These are phyloP conservation scores for Parapsyche elsis DNA, from an alignment of 1,140 invertebrate species.

Conservation along the genomic window DNA sequence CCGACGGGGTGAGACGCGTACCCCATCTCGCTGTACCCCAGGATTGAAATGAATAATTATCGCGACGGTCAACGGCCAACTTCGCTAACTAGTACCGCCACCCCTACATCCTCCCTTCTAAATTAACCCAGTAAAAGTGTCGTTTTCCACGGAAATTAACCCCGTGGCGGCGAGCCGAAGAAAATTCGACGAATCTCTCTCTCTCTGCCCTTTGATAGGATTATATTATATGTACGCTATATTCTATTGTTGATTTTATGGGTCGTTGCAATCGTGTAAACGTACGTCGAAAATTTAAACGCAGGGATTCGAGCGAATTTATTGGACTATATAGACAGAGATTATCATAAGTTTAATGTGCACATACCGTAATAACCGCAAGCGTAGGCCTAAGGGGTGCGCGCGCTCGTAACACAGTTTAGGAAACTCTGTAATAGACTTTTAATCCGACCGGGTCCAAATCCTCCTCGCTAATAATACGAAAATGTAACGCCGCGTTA, in stretches of 20 bases:
- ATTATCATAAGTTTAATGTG: constrained; percentile 9
- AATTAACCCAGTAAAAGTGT: constrained; percentile 1
- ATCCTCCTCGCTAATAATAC: not conserved
- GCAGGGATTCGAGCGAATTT: not conserved
- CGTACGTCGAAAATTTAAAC: not conserved
- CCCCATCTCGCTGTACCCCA: not conserved
- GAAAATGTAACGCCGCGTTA: not conserved
- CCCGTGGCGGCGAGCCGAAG: not conserved
- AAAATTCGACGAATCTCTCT: not conserved
- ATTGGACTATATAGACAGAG: not conserved
- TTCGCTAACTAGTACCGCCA: not conserved
- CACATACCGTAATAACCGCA: constrained; percentile 4
- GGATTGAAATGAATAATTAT: constrained; percentile 27
- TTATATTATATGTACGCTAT: too few relatives aligned
- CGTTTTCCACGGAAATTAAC: not conserved
- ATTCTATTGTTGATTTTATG: not conserved
- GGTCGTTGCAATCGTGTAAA: not conserved
- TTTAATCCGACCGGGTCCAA: not conserved
- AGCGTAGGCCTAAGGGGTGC: not conserved
- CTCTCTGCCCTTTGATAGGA: too few relatives aligned
- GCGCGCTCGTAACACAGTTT: not conserved
- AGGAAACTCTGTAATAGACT: constrained; percentile 4
- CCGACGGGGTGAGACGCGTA: constrained; percentile 36
- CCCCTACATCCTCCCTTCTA: not conserved
- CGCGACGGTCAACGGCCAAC: not conserved